Base-by-base conservation (phyloP, 2,888 invertebrate species). In the Nipponacmea schrenckii region DNA sequence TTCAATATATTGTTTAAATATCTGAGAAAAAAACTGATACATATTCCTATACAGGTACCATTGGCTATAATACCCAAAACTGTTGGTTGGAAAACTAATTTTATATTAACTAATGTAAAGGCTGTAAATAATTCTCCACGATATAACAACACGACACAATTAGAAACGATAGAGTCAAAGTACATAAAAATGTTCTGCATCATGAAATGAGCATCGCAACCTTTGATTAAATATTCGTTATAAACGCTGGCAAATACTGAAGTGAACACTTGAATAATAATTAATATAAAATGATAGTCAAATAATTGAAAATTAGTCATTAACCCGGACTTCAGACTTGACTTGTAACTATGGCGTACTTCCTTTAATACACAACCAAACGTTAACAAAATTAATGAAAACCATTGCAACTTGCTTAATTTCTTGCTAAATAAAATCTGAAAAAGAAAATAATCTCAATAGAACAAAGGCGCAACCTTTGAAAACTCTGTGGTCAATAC, bases 181-280 rank as follows among this genome's bases (percentile, higher is more conserved):
- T 97, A 97, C 96, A 97, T 96, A 84, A 96, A 97, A 10, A 96
- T 93, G 88, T 97, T 98, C 90, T 97, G 97, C 78, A 97, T 90
- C 90, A 95, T 96, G 83, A 97, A 94, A 86, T 96, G 94, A 0
- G 96, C 94, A 78, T 94, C 93, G 2, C 93, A 92, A 24, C 95
- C 95, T 90, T 97, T 97, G 4, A 98, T 90, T 69, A 98, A 91
- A 89, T 95, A 96, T 87, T 98, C 97, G 87, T 97, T 97, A 89
- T 97, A 98, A 3, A 97, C 97, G 10, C 97, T 97, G 0, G 97
- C 97, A 74, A 96, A 90, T 82, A 97, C 97, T 0, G 97, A 97
- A 86, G 95, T 96, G 77, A 96, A 92, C 67, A 95, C 94, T 92
- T 97, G 94, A 26, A 94, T 76, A 20, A 85, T 56, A 31, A 81